Base-by-base conservation (phyloP, 2,888 invertebrate species). In the Drosophila mayaguana region DNA sequence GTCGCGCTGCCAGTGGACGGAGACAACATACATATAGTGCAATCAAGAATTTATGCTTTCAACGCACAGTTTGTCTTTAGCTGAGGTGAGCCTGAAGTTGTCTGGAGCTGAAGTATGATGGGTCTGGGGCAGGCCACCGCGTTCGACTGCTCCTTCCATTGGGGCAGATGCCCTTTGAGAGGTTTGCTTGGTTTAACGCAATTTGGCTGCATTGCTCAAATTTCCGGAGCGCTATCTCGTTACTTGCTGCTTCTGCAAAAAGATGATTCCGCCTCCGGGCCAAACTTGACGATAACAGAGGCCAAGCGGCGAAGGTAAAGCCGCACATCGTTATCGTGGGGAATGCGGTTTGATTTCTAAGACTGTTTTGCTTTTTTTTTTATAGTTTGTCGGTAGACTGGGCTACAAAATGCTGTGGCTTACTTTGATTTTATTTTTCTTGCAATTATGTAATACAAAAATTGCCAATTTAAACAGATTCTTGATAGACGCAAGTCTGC, bases 11-110 rank as follows among this genome's bases (percentile, higher is more conserved):
- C 25, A 8, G 28, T 28, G 53, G 63, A 28, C 56, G 63, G 43
- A 64, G 45, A 36, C 78, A 46, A 70, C 81, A 79, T 81, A 70
- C 81, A 79, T 81, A 83, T 86, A 83, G 83, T 88, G 89, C 84
- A 84, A 84, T 84, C 84, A 84, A 81, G 87, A 88, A 88, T 84
- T 88, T 84, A 86, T 87, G 89, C 72, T 83, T 81, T 86, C 76
- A 72, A 45, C 74, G 69, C 72, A 59, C 74, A 80, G 86, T 88
- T 80, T 82, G 80, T 73, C 82, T 81, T 84, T 67, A 56, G 64
- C 68, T 69, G 65, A 76, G 80, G 63, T 72, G 60, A 57, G 63
- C 50, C 11, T 32, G 11, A 20, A 42, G 54, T 55, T 63, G 51
- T 45, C 63, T 55, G 56, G 36, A 46, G 43, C 48, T 60, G 36